phyloP scores from a whole-genome alignment of 2,113 vertebrate genomes.

The Corydoras maculifer region DNA sequence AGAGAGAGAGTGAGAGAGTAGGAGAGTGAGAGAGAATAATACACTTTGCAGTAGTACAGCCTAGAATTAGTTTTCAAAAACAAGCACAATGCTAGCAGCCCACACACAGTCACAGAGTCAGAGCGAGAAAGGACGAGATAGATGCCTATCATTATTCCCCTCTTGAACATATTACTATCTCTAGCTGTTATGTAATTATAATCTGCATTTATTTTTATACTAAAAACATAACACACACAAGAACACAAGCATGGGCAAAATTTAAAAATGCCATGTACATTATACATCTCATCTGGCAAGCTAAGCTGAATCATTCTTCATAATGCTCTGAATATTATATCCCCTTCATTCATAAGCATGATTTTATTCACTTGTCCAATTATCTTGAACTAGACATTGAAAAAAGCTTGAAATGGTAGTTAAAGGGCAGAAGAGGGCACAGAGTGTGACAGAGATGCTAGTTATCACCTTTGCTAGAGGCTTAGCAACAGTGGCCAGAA shows the following conservation, averaged over 20 bases:
- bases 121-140: conserved; percentile 19
- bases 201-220: conserved; percentile 29
- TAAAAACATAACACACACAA: conserved; percentile 15
- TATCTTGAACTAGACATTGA: too few relatives aligned
- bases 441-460: too few relatives aligned
- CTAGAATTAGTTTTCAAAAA: conserved; percentile 21
- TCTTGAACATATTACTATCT: conserved; percentile 36
- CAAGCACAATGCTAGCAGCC: conserved; percentile 13
- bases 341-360: too few relatives aligned
- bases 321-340: too few relatives aligned
- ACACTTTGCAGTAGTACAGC: conserved; percentile 20
- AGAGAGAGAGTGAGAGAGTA: background rate
- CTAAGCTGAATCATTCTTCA: too few relatives aligned
- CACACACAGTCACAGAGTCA: conserved; percentile 32
- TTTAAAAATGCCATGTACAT: too few relatives aligned
- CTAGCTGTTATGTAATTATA: conserved; percentile 33
- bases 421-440: too few relatives aligned
- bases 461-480: too few relatives aligned
- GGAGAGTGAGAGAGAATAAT: conserved; percentile 5
- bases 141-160: conserved; percentile 36
- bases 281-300: too few relatives aligned
- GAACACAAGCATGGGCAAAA: conserved; percentile 3
- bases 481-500: too few relatives aligned
- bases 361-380: too few relatives aligned
- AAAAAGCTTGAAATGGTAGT: too few relatives aligned